phyloP scores from a whole-genome alignment of 2,888 invertebrate genomes.

The Brenthis ino region DNA sequence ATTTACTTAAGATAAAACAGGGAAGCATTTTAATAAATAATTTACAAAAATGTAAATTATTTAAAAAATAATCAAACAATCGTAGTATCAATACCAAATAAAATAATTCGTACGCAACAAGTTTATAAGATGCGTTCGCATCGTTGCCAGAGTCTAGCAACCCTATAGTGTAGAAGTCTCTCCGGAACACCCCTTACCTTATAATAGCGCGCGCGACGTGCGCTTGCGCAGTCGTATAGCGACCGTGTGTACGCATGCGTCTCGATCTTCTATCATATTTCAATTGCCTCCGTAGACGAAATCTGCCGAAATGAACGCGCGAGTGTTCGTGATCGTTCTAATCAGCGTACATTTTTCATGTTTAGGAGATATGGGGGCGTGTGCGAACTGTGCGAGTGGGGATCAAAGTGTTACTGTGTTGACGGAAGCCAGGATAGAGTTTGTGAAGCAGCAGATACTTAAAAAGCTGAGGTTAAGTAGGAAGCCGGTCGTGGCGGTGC shows the following conservation, averaged over 20 bases:
- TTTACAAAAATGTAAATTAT: no score
- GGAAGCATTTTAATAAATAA: no score
- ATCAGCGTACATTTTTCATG: conserved; percentile 59
- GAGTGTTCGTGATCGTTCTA: conserved; percentile 60
- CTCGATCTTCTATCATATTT: conserved; percentile 65
- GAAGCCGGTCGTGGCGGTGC: conserved; percentile 85
- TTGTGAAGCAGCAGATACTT: conserved; percentile 92
- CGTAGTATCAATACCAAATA: not conserved
- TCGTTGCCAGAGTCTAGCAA: not conserved
- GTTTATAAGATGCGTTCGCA: not conserved
- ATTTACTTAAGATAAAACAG: no score
- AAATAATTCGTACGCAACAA: conserved; percentile 3
- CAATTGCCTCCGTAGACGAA: conserved; percentile 65
- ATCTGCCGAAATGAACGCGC: conserved; percentile 53
- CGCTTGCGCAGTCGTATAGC: conserved; percentile 56
- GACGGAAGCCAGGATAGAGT: conserved; percentile 88
- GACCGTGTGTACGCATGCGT: conserved; percentile 62
- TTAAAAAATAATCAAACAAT: no score
- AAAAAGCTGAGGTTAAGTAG: conserved; percentile 89
- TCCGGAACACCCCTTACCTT: conserved; percentile 38
- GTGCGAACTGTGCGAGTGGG: conserved; percentile 68
- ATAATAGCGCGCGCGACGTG: conserved; percentile 34
- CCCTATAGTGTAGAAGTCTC: conserved; percentile 7
- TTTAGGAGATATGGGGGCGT: conserved; percentile 63
- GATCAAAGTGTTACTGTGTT: conserved; percentile 81